These are phyloP conservation scores for Pocillopora damicornis DNA, from an alignment of 64 coral and sea anemone genomes.

Conservation along the genomic window DNA sequence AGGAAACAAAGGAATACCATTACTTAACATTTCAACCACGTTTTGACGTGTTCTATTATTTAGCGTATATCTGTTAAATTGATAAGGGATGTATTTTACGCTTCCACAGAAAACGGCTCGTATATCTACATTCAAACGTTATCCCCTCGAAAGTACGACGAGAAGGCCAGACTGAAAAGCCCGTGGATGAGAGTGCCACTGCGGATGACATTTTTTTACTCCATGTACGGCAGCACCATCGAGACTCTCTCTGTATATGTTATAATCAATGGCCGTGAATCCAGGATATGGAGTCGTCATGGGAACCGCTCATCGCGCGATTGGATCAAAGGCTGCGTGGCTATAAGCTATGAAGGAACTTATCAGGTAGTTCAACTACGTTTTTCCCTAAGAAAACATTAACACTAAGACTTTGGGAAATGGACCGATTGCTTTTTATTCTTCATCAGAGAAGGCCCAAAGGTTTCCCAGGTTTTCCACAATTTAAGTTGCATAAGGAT, in stretches of 20 bases:
- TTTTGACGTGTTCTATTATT: no score
- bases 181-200: neutral
- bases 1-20: no score
- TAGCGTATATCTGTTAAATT: neutral
- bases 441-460: no score
- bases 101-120: neutral
- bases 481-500: no score
- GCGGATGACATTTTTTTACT: neutral
- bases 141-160: neutral
- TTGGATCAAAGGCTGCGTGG: neutral
- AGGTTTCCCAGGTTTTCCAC: no score
- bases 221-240: neutral
- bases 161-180: neutral
- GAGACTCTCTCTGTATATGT: neutral
- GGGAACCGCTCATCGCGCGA: neutral
- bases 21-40: no score
- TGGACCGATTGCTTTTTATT: no score
- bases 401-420: no score
- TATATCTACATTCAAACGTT: neutral
- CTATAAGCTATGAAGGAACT: neutral
- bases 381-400: no score
- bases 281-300: neutral
- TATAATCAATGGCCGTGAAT: neutral
- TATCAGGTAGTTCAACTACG: no score
- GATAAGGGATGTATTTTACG: neutral